Evolutionary conservation across 2,113 vertebrate genomes (phyloP).

Genomic region (Xiphophorus hellerii): DNA sequence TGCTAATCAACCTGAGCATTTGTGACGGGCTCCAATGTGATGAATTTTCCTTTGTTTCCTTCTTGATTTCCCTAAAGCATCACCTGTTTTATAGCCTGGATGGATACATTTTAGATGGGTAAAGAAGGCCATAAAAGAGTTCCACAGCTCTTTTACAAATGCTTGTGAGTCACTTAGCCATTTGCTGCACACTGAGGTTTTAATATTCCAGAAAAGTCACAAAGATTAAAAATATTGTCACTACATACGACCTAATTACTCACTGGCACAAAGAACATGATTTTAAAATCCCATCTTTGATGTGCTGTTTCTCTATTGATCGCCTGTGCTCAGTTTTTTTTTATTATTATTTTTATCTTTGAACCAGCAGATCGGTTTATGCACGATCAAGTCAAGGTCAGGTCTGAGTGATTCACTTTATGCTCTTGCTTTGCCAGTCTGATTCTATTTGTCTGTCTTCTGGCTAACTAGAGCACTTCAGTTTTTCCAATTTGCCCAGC

Average conservation of each 20-base stretch:
- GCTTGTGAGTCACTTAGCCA: neutral
- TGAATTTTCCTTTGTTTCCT: slow-evolving; percentile 4
- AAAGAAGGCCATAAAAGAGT: slow-evolving; percentile 51
- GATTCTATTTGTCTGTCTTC: slow-evolving; percentile 67
- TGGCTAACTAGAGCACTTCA: slow-evolving; percentile 69
- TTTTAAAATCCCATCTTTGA: slow-evolving; percentile 51
- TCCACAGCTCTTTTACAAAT: slow-evolving; percentile 32
- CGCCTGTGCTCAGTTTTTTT: slow-evolving; percentile 46
- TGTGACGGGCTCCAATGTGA: neutral
- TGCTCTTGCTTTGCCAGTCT: slow-evolving; percentile 54
- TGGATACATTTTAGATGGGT: slow-evolving; percentile 70
- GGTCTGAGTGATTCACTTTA: slow-evolving; percentile 65
- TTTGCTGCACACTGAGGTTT: neutral
- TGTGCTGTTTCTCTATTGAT: slow-evolving; percentile 62
- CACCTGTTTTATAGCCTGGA: slow-evolving; percentile 65
- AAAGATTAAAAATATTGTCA: slow-evolving; percentile 2
- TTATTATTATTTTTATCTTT: slow-evolving; percentile 34
- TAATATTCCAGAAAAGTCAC: slow-evolving; percentile 3
- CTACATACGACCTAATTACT: neutral
- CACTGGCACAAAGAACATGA: neutral
- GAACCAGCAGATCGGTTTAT: slow-evolving; percentile 61
- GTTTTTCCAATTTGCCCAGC: slow-evolving; percentile 66
- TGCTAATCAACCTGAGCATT: neutral
- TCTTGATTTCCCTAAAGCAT: slow-evolving; percentile 65
- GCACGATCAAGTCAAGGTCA: slow-evolving; percentile 77